Base-by-base conservation (phyloP, 2,797 vertebrate genomes). In the Pyrocephalus nanus region DNA sequence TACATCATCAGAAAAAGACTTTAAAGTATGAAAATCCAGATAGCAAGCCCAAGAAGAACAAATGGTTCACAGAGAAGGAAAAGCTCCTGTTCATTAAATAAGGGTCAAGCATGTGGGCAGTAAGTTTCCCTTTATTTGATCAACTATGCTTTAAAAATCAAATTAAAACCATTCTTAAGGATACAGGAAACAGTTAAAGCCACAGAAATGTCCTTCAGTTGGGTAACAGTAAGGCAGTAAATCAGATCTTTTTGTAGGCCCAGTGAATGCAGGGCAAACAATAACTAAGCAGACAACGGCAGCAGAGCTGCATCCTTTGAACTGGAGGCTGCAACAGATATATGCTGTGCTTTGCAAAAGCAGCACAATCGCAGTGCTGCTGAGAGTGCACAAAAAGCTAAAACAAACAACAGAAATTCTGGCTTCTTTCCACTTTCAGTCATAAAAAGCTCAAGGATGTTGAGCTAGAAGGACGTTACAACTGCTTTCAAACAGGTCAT, bases 161-260 rank as follows among this genome's bases (percentile, higher is more conserved):
- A 95, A 94, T 74, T 36, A 71, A 92, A 95, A 74, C 54, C 77
- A 85, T 92, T 74, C 90, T 81, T 87, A 93, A 89, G 75, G 55
- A 65, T 69, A 88, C 73, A 71, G 55, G 90, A 86, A 84, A 62
- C 76, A 95, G 67, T 85, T 94, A 85, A 94, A 92, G 61, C 53
- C 91, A 91, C 86, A 91, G 42, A 81, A 95, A 95, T 72, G 75
- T 69, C 43, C 74, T 40, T 89, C 3, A 7, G 74, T 93, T 96
- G 92, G 57, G 94, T 72, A 92, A 96, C 27, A 93, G 70, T 40
- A 77, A 65, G 61, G 65, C 67, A 93, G 86, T 94, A 96, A 96
- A 94, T 94, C 77, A 95, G 60, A 82, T 58, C 54, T 82, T 86
- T 87, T 93, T 45, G 76, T 60, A 79, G 88, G 67, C 50, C 43